These are phyloP conservation scores for Agrochola macilenta DNA, from an alignment of 2,888 invertebrate species.

Conservation along the genomic window DNA sequence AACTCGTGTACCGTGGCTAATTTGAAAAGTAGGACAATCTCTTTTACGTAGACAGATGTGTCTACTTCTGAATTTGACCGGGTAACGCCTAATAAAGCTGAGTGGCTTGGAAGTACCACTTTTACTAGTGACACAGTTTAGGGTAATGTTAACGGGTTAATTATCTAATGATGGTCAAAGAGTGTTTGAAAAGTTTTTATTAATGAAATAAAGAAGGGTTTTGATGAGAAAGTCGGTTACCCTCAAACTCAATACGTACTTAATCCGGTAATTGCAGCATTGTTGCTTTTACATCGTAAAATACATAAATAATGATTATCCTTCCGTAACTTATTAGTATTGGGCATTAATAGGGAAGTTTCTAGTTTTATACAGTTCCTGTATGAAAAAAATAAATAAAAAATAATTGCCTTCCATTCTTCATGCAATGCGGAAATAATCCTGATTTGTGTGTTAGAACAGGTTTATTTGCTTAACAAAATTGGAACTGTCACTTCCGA, in stretches of 20 bases:
- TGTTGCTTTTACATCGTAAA: neutral
- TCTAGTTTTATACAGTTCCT: neutral
- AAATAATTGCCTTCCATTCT: conserved; percentile 11
- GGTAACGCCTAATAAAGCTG: conserved; percentile 48
- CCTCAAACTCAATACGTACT: too few relatives aligned
- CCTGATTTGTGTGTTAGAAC: neutral
- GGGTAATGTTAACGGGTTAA: conserved; percentile 29
- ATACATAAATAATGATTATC: neutral
- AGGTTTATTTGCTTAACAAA: conserved; percentile 3
- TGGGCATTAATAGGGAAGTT: conserved; percentile 10
- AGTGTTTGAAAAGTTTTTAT: neutral
- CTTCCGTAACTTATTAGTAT: neutral
- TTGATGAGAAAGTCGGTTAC: neutral
- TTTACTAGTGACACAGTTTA: conserved; percentile 56
- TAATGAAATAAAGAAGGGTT: neutral
- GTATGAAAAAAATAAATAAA: neutral
- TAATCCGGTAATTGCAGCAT: neutral
- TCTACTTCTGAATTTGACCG: conserved; percentile 45
- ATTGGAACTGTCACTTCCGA: conserved; percentile 38
- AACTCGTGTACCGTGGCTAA: conserved; percentile 28
- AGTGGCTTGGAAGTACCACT: conserved; percentile 57
- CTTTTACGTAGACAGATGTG: neutral
- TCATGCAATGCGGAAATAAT: conserved; percentile 29
- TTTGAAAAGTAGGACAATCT: conserved; percentile 45
- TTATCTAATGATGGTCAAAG: conserved; percentile 10